Conservation (phyloP, 2,888 invertebrate genomes). For the Globia sparganii region DNA sequence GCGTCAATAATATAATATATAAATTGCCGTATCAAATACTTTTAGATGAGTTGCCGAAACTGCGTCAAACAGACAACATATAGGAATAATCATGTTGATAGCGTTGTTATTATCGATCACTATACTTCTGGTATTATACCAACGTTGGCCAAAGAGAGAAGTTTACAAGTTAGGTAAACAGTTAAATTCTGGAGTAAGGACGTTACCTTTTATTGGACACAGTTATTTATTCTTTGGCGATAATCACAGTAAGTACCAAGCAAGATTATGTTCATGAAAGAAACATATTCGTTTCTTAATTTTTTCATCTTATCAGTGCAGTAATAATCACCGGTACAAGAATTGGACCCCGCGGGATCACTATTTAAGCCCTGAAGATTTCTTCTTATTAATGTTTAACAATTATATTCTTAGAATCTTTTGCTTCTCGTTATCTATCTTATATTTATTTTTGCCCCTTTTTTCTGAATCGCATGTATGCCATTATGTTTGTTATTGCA, state of each 20-base stretch:
- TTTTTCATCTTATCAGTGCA: not conserved
- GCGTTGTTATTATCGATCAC: conserved; percentile 21
- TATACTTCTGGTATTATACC: conserved; percentile 43
- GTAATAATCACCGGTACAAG: not conserved
- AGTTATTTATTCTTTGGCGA: conserved; percentile 65
- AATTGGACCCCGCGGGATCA: not conserved
- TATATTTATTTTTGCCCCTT: not conserved
- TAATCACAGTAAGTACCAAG: conserved; percentile 57
- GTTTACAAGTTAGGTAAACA: conserved; percentile 54
- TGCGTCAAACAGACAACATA: not conserved
- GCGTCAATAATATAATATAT: conserved; percentile 8
- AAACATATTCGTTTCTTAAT: not conserved
- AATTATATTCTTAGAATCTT: not conserved
- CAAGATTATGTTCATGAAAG: not conserved
- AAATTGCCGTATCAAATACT: conserved; percentile 20
- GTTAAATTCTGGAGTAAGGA: conserved; percentile 52
- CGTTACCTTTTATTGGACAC: conserved; percentile 65
- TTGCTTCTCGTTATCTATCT: not conserved
- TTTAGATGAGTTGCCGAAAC: not conserved
- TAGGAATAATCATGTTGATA: conserved; percentile 22
- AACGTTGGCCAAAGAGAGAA: conserved; percentile 56
- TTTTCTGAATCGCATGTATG: not conserved
- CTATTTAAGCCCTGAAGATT: not conserved
- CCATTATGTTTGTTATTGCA: conserved; percentile 34
- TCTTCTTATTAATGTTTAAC: not conserved